These are phyloP conservation scores for Leguminivora glycinivorella DNA, from an alignment of 1,140 invertebrate species.

Conservation along the genomic window DNA sequence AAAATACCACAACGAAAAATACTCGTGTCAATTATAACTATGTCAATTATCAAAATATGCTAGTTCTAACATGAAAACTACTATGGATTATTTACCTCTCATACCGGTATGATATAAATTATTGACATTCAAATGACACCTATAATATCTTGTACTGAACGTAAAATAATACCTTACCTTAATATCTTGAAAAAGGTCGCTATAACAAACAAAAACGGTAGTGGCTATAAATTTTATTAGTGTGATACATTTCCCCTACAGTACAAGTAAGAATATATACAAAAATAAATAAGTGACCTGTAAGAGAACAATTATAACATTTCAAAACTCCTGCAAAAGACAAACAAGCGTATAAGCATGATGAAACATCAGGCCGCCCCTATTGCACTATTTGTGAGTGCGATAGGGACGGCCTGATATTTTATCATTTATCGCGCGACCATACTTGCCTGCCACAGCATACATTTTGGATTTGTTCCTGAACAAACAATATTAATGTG, in stretches of 20 bases:
- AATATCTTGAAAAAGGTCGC: not conserved
- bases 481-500: not conserved
- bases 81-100: not conserved
- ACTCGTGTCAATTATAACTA: not conserved
- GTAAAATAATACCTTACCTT: not conserved
- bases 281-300: constrained; percentile 15
- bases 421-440: too few species aligned
- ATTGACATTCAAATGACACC: not conserved
- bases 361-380: too few species aligned
- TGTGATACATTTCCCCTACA: constrained; percentile 12
- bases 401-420: too few species aligned
- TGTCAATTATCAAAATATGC: not conserved
- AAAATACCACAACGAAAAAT: too few species aligned
- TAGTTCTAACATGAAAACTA: not conserved
- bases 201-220: constrained; percentile 2
- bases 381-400: too few species aligned
- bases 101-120: not conserved
- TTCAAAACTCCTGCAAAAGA: not conserved
- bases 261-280: not conserved
- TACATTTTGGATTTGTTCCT: not conserved
- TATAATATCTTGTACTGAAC: constrained; percentile 20
- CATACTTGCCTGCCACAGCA: too few species aligned
- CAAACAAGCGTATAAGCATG: too few species aligned
- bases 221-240: constrained; percentile 6
- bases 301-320: not conserved